A percentile compares a stretch with the other conserved stretches of the same genome.
These are phyloP conservation scores for Eledone cirrhosa DNA, from an alignment of 2,888 invertebrate species.

Conservation along the genomic window DNA sequence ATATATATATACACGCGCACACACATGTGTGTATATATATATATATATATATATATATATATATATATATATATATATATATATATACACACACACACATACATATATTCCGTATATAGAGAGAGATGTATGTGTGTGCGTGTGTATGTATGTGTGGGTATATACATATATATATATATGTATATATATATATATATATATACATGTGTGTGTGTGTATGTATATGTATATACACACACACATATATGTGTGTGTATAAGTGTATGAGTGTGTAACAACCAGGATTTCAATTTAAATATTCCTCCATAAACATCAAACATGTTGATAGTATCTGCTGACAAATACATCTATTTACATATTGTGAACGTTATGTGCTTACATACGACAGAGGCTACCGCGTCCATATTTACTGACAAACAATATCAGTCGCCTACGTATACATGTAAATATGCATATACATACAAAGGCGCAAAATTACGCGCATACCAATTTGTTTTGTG, in stretches of 20 bases:
- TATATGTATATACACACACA: neutral
- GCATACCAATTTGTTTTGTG: no score
- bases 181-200: neutral
- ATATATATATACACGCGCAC: neutral
- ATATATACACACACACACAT: neutral
- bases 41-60: neutral
- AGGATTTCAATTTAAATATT: neutral
- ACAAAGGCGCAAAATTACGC: no score
- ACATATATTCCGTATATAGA: neutral
- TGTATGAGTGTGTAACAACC: neutral
- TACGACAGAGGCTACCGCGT: no score
- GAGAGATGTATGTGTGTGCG: neutral
- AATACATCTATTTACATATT: neutral
- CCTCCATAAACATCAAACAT: neutral
- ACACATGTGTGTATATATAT: neutral
- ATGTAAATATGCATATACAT: no score
- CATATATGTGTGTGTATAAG: neutral
- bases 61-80: neutral
- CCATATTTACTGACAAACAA: neutral
- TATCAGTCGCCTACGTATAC: neutral
- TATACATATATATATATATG: neutral
- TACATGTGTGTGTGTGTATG: neutral
- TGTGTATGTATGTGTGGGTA: neutral
- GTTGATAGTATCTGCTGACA: neutral
- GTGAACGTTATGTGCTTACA: no score